A percentile compares a stretch with the other conserved stretches of the same genome.
These are phyloP conservation scores for Psephotus haematonotus DNA, from an alignment of 2,113 vertebrate genomes.

Conservation along the genomic window DNA sequence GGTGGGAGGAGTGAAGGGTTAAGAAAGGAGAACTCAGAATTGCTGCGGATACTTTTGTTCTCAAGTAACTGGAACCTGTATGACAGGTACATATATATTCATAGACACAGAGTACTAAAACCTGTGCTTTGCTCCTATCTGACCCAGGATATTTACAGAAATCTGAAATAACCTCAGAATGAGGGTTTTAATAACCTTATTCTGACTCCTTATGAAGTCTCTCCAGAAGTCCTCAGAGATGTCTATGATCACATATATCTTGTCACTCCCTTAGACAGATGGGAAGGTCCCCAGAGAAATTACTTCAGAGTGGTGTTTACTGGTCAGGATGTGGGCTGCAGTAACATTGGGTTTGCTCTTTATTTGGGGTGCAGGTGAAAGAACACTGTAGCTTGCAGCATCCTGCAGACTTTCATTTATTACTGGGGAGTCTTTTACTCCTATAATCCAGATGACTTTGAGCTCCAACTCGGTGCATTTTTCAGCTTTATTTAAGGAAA, in stretches of 20 bases:
- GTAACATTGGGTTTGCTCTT: background rate
- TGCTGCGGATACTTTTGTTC: background rate
- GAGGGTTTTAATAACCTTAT: background rate
- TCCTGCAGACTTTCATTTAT: background rate
- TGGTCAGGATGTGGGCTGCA: background rate
- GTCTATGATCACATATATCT: background rate
- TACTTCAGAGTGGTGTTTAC: background rate
- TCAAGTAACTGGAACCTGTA: background rate
- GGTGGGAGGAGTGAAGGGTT: background rate
- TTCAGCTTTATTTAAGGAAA: constrained; percentile 18
- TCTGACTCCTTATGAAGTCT: background rate
- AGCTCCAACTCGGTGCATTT: background rate
- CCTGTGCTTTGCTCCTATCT: background rate
- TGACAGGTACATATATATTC: background rate
- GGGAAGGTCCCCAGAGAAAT: background rate
- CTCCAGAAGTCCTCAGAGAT: background rate
- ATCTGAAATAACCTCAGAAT: background rate
- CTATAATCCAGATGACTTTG: background rate
- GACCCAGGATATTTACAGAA: background rate
- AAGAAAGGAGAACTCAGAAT: background rate
- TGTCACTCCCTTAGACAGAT: background rate
- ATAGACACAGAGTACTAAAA: background rate
- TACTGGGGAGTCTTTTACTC: background rate
- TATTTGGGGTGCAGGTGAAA: background rate
- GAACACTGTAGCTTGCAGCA: background rate